phyloP scores from a whole-genome alignment of 2,888 invertebrate genomes.

The Trilocha varians region DNA sequence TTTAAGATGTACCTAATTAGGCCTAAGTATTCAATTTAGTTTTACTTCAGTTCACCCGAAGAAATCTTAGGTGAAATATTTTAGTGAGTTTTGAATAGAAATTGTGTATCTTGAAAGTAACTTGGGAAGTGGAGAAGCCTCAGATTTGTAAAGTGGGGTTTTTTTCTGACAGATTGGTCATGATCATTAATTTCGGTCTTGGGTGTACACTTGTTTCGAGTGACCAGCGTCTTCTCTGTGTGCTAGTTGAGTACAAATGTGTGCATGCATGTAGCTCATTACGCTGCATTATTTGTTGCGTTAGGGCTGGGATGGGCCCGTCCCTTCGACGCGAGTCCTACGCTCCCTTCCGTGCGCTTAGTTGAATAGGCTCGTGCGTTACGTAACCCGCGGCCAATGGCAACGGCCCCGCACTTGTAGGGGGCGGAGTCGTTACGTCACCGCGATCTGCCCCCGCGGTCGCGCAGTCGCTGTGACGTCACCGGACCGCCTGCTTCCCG shows the following conservation, averaged over 20 bases:
- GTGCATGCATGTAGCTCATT: conserved; percentile 47
- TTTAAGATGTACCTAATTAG: too few species aligned
- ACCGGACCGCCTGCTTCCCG: conserved; percentile 30
- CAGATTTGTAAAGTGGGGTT: too few species aligned
- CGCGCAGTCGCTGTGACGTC: conserved; percentile 72
- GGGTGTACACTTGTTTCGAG: conserved; percentile 52
- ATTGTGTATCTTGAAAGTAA: too few species aligned
- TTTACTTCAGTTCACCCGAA: too few species aligned
- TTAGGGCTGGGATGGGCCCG: conserved; percentile 58
- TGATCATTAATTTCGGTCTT: conserved; percentile 44
- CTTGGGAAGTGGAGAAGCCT: too few species aligned
- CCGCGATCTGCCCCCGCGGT: conserved; percentile 54
- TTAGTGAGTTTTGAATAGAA: too few species aligned
- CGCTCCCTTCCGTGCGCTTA: conserved; percentile 59
- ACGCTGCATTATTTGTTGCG: conserved; percentile 60
- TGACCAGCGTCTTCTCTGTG: conserved; percentile 18
- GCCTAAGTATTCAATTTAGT: too few species aligned
- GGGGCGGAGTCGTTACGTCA: conserved; percentile 72
- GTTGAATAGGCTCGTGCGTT: conserved; percentile 62
- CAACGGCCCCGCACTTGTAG: conserved; percentile 65
- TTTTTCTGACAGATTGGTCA: too few species aligned
- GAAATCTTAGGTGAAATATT: too few species aligned
- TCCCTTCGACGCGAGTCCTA: conserved; percentile 53
- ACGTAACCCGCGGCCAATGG: conserved; percentile 71
- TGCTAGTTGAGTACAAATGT: conserved; percentile 22